Evolutionary conservation across 2,888 invertebrate species (phyloP).

Genomic region (Ligdia adustata): DNA sequence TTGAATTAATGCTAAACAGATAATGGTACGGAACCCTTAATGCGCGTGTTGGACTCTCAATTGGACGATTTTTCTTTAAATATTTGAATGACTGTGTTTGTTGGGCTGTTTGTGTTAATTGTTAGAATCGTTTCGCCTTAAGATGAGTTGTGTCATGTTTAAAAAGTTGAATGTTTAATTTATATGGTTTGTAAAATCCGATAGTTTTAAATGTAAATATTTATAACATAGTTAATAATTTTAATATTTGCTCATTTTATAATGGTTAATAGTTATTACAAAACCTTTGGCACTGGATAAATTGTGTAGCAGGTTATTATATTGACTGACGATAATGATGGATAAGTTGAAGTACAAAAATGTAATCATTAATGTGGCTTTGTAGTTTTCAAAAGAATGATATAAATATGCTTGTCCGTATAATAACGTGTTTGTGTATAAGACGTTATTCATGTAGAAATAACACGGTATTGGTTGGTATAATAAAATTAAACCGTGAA

Average conservation of each 20-base stretch:
- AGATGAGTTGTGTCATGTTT: no score
- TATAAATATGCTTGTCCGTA: slow-evolving; percentile 2
- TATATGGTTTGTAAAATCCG: slow-evolving; percentile 30
- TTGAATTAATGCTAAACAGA: no score
- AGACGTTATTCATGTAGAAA: slow-evolving; percentile 18
- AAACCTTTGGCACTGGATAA: slow-evolving; percentile 14
- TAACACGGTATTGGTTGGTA: slow-evolving; percentile 44
- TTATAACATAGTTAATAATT: slow-evolving; percentile 3
- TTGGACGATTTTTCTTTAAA: no score
- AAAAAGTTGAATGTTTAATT: slow-evolving; percentile 42
- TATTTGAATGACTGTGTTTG: no score
- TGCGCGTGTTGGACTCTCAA: no score
- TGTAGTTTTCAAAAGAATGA: slow-evolving; percentile 1
- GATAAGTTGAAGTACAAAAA: slow-evolving; percentile 26
- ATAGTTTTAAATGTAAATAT: slow-evolving; percentile 13
- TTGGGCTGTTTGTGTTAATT: no score
- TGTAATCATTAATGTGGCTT: slow-evolving; percentile 1
- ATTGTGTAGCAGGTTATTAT: not conserved
- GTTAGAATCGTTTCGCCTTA: no score
- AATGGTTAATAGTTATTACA: not conserved
- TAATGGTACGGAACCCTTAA: no score
- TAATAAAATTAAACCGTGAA: slow-evolving; percentile 70
- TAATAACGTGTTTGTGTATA: slow-evolving; percentile 4
- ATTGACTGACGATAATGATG: slow-evolving; percentile 15
- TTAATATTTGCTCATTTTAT: slow-evolving; percentile 24